Conservation (phyloP, 2,888 invertebrate species). For the Chrysomela aeneicollis region DNA sequence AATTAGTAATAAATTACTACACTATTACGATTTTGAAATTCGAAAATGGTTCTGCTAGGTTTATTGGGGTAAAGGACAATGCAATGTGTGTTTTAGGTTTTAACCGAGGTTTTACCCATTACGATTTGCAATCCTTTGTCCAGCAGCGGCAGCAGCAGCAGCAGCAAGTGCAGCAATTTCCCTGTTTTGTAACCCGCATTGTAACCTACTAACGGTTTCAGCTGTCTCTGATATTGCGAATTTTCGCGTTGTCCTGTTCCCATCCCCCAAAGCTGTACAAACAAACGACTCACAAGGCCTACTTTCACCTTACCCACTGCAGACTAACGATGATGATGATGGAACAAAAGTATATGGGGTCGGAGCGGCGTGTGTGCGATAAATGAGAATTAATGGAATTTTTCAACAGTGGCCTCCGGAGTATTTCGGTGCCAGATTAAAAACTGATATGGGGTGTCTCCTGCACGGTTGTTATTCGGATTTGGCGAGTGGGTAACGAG, state of each 20-base stretch:
- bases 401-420: slow-evolving; percentile 26
- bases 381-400: slow-evolving; percentile 37
- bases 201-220: neutral
- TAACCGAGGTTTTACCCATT: no score
- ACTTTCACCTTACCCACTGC: neutral
- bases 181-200: no score
- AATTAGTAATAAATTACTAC: no score
- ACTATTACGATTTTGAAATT: no score
- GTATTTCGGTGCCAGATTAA: slow-evolving; percentile 25
- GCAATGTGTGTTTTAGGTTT: no score
- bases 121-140: no score
- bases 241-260: neutral
- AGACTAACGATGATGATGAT: slow-evolving; percentile 11
- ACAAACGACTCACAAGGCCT: slow-evolving; percentile 14
- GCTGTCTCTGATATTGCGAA: neutral
- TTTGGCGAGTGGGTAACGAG: slow-evolving; percentile 10
- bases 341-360: slow-evolving; percentile 18
- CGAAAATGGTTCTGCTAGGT: no score
- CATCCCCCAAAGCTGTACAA: slow-evolving; percentile 6
- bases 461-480: neutral
- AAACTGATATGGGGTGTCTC: slow-evolving; percentile 18
- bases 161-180: no score
- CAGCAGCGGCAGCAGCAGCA: no score
- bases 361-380: slow-evolving; percentile 20
- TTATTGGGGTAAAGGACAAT: no score